A percentile compares a stretch with the other conserved stretches of the same genome.
These are phyloP conservation scores for Melanotaenia parkinsoni DNA, from an alignment of 2,797 vertebrate genomes.

Conservation along the genomic window DNA sequence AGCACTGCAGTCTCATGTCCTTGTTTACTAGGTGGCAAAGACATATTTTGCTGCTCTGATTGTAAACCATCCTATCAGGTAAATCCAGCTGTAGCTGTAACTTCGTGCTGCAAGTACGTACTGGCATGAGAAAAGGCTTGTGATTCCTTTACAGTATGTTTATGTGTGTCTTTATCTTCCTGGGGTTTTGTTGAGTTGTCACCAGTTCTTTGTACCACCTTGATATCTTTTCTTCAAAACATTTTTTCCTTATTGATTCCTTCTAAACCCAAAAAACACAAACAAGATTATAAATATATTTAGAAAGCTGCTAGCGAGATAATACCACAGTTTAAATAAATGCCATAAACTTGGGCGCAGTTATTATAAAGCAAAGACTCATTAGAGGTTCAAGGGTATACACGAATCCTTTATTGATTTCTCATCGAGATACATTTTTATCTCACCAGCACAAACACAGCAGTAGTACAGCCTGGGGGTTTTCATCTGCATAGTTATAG, in stretches of 20 bases:
- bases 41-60: constrained; percentile 41
- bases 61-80: constrained; percentile 49
- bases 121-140: constrained; percentile 28
- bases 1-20: constrained; percentile 19
- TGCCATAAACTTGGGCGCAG: neutral
- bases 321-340: constrained; percentile 8
- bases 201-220: constrained; percentile 26
- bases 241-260: constrained; percentile 11
- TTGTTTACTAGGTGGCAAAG: constrained; percentile 14
- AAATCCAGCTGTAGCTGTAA: constrained; percentile 36
- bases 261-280: neutral
- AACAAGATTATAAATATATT: constrained; percentile 20
- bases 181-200: constrained; percentile 32
- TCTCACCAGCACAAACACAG: constrained; percentile 18
- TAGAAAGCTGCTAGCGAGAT: neutral
- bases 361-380: constrained; percentile 27
- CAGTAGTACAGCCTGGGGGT: constrained; percentile 16
- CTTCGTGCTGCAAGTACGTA: constrained; percentile 46
- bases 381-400: constrained; percentile 10
- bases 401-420: constrained; percentile 39
- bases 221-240: constrained; percentile 21
- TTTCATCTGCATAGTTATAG: constrained; percentile 23
- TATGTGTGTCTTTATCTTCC: constrained; percentile 22
- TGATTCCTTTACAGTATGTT: constrained; percentile 33
- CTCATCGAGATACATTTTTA: constrained; percentile 48